phyloP scores from a whole-genome alignment of 1,140 invertebrate species.

The Tetranychus cinnabarinus region DNA sequence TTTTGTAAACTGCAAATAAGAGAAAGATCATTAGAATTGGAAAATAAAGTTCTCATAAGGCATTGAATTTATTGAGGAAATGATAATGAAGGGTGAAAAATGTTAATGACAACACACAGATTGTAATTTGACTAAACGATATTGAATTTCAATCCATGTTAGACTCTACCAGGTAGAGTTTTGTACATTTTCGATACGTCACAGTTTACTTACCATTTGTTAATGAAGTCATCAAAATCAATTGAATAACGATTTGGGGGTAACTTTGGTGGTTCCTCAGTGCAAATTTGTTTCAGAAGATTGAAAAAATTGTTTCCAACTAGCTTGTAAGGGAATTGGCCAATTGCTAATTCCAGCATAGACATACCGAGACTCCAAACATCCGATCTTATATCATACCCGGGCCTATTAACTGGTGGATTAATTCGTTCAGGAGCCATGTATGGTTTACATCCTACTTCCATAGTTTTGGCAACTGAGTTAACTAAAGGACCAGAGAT shows the following conservation, averaged over 20 bases:
- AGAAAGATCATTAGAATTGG: neutral
- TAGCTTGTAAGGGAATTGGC: slow-evolving; percentile 47
- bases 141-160: too few species aligned
- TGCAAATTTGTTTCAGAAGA: slow-evolving; percentile 74
- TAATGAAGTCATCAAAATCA: slow-evolving; percentile 69
- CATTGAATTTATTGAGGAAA: neutral
- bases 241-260: slow-evolving; percentile 50
- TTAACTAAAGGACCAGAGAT: slow-evolving; percentile 90
- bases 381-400: slow-evolving; percentile 88
- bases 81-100: neutral
- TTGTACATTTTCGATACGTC: neutral
- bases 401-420: slow-evolving; percentile 58
- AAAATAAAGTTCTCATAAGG: neutral
- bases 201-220: slow-evolving; percentile 37
- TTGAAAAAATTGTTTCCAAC: slow-evolving; percentile 41
- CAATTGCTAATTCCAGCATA: slow-evolving; percentile 2
- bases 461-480: slow-evolving; percentile 85
- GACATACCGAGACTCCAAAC: slow-evolving; percentile 91
- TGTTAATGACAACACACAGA: too few species aligned
- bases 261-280: slow-evolving; percentile 57
- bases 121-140: too few species aligned
- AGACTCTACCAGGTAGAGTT: neutral
- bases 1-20: slow-evolving; percentile 58
- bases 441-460: slow-evolving; percentile 89
- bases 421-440: slow-evolving; percentile 98